These are phyloP conservation scores for Pristionchus maxplancki DNA, from an alignment of 2,888 invertebrate species.

Conservation along the genomic window DNA sequence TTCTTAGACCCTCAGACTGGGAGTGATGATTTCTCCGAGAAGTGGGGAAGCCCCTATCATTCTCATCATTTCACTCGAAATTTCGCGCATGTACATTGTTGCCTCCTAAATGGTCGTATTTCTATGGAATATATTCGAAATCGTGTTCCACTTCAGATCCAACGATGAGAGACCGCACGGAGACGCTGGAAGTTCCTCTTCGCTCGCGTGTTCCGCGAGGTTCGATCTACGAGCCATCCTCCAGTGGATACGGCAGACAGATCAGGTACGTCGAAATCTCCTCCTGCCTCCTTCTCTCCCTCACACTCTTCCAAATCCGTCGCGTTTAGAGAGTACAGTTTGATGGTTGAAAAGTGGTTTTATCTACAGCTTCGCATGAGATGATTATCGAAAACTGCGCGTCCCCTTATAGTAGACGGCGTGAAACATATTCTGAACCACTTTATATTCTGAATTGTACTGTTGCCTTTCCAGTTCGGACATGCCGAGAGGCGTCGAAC, in stretches of 20 bases:
- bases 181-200: constrained; percentile 35
- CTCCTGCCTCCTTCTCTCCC: no score
- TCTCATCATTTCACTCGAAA: not conserved
- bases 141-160: no score
- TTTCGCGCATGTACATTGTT: not conserved
- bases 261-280: constrained; percentile 22
- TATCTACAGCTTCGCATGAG: no score
- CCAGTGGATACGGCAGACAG: not conserved
- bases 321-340: no score
- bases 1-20: not conserved
- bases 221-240: constrained; percentile 1
- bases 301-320: no score
- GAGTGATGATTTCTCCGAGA: not conserved
- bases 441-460: no score
- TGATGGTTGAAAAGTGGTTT: no score
- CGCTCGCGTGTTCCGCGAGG: not conserved
- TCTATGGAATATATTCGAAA: not conserved
- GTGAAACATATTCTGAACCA: no score
- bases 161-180: constrained; percentile 40
- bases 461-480: constrained; percentile 29
- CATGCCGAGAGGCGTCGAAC: not conserved
- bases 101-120: no score
- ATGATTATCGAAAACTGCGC: no score
- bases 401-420: no score
- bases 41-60: not conserved